Evolutionary conservation across 2,113 vertebrate species (phyloP), one percentile per base, ranked within the genome.

Genomic region (Dinomys branickii): DNA sequence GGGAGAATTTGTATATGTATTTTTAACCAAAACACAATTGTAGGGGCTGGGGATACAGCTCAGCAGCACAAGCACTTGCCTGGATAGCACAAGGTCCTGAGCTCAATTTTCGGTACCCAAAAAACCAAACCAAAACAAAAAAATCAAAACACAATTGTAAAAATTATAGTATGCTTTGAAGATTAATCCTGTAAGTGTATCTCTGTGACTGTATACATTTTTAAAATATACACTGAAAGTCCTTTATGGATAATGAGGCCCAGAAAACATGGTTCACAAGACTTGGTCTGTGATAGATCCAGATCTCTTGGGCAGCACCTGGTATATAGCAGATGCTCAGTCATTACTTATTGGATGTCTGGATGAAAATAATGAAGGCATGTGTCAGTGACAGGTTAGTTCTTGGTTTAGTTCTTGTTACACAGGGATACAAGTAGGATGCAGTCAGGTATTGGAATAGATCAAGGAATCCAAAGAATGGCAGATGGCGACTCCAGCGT

Each of bases 91-190:
- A 50, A 50, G 47, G 47, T 50, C 47, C 47, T 50, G 47, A 50
- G 47, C 9, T 50, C 47, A 50, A 9, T 50, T 50, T 50, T 50
- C 9, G 47, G 47, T 50, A 50, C 47, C 47, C 47, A 50, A 50
- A 50, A 9, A 50, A 50, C 47, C 47, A 50, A 50, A 50, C 5
- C 47, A 50, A 50, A 50, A 50, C 47, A 50, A 50, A 50, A 50
- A 50, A 50, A 5, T 50, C 47, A 30, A 81, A 91, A 85, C 10
- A 44, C 19, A 5, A 8, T 84, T 91, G 56, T 94, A 85, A 94
- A 95, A 93, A 50, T 81, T 44, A 13, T 58, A 19, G 50, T 84
- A 14, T 61, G 28, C 24, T 91, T 96, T 91, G 88, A 92, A 50
- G n/a, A 33, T 85, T 56, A 78, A 92, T 54, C 38, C 35, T 91